These are phyloP conservation scores for Mobula hypostoma DNA, from an alignment of 2,113 vertebrate species.

Conservation along the genomic window DNA sequence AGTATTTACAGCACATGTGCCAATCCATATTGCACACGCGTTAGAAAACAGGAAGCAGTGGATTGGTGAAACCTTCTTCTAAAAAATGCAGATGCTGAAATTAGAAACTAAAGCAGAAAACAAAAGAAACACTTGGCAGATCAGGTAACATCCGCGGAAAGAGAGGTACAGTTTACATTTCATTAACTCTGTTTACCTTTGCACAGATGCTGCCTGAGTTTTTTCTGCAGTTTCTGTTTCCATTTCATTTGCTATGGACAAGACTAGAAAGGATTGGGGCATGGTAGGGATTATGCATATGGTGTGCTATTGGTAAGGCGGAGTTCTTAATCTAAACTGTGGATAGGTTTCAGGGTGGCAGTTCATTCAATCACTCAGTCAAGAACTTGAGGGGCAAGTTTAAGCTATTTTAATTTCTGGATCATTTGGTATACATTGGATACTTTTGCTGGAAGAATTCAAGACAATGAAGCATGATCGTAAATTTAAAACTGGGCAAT, in stretches of 20 bases:
- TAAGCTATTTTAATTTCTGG: not conserved
- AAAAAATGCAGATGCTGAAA: too few relatives aligned
- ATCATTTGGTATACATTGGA: too few relatives aligned
- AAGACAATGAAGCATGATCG: not conserved
- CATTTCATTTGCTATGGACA: not conserved
- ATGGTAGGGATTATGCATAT: not conserved
- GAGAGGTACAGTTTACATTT: too few relatives aligned
- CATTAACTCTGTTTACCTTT: too few relatives aligned
- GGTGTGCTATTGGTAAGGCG: too few relatives aligned
- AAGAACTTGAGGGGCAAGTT: not conserved
- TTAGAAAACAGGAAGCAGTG: not conserved
- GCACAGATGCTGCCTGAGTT: too few relatives aligned
- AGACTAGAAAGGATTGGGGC: not conserved
- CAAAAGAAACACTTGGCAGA: too few relatives aligned
- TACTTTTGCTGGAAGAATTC: not conserved
- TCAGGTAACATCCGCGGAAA: too few relatives aligned
- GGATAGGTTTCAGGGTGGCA: not conserved
- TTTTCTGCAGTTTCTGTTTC: too few relatives aligned
- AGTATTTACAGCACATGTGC: not conserved
- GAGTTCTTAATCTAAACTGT: not conserved
- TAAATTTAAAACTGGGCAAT: not conserved
- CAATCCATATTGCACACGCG: not conserved
- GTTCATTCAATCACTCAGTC: not conserved
- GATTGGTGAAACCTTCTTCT: not conserved
- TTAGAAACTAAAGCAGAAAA: too few relatives aligned